These are phyloP conservation scores for Acipenser ruthenus DNA, from an alignment of 2,797 vertebrate species.

Conservation along the genomic window DNA sequence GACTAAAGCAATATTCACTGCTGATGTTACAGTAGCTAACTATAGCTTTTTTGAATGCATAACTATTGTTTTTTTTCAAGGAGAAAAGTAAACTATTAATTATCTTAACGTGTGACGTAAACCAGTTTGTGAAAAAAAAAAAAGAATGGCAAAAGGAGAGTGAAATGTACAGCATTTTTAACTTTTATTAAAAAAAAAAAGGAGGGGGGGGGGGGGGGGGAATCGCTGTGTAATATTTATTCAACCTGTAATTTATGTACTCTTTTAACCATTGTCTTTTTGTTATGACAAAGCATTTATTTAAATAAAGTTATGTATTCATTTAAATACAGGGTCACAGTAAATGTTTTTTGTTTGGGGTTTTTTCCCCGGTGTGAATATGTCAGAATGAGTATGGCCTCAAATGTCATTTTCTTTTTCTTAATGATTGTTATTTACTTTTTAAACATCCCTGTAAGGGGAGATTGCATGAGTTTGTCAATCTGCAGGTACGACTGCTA, in stretches of 20 bases:
- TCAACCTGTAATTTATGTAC: slow-evolving; percentile 99
- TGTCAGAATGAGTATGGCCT: too few relatives aligned
- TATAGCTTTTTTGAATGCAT: slow-evolving; percentile 68
- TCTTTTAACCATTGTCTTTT: slow-evolving; percentile 98
- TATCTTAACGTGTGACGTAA: slow-evolving; percentile 70
- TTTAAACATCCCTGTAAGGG: too few relatives aligned
- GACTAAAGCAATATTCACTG: slow-evolving; percentile 74
- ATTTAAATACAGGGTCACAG: slow-evolving; percentile 51
- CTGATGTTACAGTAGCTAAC: slow-evolving; percentile 64
- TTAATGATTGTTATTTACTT: too few relatives aligned
- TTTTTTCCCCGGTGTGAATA: too few relatives aligned
- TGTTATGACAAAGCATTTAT: slow-evolving; percentile 99
- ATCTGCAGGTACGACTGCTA: too few relatives aligned
- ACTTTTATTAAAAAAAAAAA: slow-evolving; percentile 69
- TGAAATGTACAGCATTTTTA: slow-evolving; percentile 94
- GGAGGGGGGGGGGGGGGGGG: too few relatives aligned
- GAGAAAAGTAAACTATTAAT: slow-evolving; percentile 68
- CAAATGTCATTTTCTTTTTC: too few relatives aligned
- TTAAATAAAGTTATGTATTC: slow-evolving; percentile 99
- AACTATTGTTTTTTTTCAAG: slow-evolving; percentile 53
- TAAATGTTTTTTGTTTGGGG: too few relatives aligned
- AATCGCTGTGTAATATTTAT: slow-evolving; percentile 99
- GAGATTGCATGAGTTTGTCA: too few relatives aligned
- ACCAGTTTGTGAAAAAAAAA: slow-evolving; percentile 70
- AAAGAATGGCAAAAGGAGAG: slow-evolving; percentile 63